These are phyloP conservation scores for Epizoanthus fatuus DNA, from an alignment of 92 coral and sea anemone genomes.

Conservation along the genomic window DNA sequence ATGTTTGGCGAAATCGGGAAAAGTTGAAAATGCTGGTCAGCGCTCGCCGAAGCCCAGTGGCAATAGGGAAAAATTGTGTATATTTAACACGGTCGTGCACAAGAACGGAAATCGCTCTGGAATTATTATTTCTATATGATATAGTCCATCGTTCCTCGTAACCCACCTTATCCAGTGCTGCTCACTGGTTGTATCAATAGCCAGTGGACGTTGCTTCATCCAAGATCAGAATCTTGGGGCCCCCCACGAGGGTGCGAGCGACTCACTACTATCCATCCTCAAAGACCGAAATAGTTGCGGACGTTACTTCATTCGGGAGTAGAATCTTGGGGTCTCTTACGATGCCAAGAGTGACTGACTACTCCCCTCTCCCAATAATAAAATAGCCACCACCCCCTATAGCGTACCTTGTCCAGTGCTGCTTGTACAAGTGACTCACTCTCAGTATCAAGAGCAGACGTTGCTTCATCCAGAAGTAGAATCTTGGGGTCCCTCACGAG, in stretches of 20 bases:
- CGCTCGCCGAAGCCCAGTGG: too few species aligned
- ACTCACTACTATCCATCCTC: not conserved
- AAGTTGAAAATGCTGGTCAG: too few species aligned
- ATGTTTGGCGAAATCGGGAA: too few species aligned
- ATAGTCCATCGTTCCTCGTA: not conserved
- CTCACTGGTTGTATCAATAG: conserved; percentile 36
- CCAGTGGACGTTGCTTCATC: conserved; percentile 49
- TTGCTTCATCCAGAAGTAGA: conserved; percentile 66
- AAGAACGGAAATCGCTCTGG: too few species aligned
- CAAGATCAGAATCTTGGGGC: conserved; percentile 40
- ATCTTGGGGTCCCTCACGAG: conserved; percentile 63
- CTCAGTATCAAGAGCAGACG: conserved; percentile 66
- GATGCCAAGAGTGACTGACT: conserved; percentile 51
- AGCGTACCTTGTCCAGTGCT: conserved; percentile 53
- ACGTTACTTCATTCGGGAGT: conserved; percentile 60
- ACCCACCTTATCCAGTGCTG: too few species aligned
- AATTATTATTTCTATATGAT: too few species aligned
- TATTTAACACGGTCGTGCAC: too few species aligned
- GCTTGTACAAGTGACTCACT: conserved; percentile 67
- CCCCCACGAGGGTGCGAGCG: conserved; percentile 44
- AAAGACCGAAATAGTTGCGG: conserved; percentile 3
- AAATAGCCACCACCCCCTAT: too few species aligned
- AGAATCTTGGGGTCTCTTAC: conserved; percentile 60
- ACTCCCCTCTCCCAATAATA: too few species aligned
- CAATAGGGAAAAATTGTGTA: too few species aligned